Evolutionary conservation across 2,888 invertebrate genomes (phyloP).

Genomic region (Bellardia pandia): DNA sequence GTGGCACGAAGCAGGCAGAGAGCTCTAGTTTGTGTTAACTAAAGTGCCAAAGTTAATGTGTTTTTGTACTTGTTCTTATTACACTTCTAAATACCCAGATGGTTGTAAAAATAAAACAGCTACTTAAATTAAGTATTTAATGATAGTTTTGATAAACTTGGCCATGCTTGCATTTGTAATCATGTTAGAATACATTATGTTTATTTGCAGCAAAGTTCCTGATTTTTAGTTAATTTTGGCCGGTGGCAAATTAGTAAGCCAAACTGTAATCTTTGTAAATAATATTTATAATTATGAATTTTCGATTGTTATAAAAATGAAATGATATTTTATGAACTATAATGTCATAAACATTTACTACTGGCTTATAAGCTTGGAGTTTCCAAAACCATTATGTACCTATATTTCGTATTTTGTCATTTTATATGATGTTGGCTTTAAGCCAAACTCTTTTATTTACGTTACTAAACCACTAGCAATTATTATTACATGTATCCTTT

Average conservation of each 20-base stretch:
- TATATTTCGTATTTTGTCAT: slow-evolving; percentile 1
- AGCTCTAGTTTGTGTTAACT: background rate
- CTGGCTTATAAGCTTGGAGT: slow-evolving; percentile 18
- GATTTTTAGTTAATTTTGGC: slow-evolving; percentile 31
- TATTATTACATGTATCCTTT: slow-evolving; percentile 55
- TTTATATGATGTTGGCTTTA: slow-evolving; percentile 27
- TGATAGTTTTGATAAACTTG: slow-evolving; percentile 39
- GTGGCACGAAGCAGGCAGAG: background rate
- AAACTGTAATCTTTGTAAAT: background rate
- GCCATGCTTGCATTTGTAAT: background rate
- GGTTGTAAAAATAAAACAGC: slow-evolving; percentile 34
- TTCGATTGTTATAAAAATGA: slow-evolving; percentile 25
- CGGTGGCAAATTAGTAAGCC: slow-evolving; percentile 1
- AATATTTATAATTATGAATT: slow-evolving; percentile 18
- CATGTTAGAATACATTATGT: background rate
- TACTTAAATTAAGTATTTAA: slow-evolving; percentile 43
- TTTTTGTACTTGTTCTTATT: slow-evolving; percentile 11
- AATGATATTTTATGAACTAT: slow-evolving; percentile 1
- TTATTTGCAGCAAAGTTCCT: slow-evolving; percentile 3
- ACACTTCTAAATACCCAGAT: slow-evolving; percentile 7
- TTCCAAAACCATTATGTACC: background rate
- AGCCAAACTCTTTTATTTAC: slow-evolving; percentile 57
- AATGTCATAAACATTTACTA: slow-evolving; percentile 53
- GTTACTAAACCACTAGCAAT: slow-evolving; percentile 51
- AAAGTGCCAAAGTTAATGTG: slow-evolving; percentile 44